Conservation (phyloP, 2,113 vertebrate species). For the Sapayoa aenigma region DNA sequence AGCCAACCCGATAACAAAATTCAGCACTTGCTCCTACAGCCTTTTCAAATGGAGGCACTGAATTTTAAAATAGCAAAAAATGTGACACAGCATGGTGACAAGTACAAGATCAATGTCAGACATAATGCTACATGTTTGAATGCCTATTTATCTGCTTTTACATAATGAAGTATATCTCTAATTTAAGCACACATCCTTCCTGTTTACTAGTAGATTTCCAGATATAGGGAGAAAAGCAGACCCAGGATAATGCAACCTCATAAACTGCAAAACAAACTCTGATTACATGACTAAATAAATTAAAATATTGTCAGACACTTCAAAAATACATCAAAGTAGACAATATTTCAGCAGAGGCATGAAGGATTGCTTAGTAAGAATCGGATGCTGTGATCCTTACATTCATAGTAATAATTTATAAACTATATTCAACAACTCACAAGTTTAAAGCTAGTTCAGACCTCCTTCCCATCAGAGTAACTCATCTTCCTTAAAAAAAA, state of each 20-base stretch:
- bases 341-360: not conserved
- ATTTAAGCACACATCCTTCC: not conserved
- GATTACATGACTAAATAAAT: not conserved
- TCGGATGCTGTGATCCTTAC: not conserved
- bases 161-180: not conserved
- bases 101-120: conserved; percentile 51
- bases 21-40: conserved; percentile 41
- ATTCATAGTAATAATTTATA: not conserved
- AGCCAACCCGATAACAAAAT: conserved; percentile 29
- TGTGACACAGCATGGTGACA: conserved; percentile 40
- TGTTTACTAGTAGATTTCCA: not conserved
- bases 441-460: not conserved
- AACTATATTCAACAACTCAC: not conserved
- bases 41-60: conserved; percentile 7
- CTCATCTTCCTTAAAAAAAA: not conserved
- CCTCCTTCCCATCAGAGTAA: not conserved
- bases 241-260: not conserved
- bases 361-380: not conserved
- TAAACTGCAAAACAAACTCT: not conserved
- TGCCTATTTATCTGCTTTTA: conserved; percentile 22
- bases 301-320: not conserved
- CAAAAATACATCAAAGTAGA: not conserved
- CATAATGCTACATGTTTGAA: not conserved
- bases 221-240: not conserved
- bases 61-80: conserved; percentile 41